These are phyloP conservation scores for Scaptomyza cyrtandrae DNA, from an alignment of 2,888 invertebrate genomes.

Conservation along the genomic window DNA sequence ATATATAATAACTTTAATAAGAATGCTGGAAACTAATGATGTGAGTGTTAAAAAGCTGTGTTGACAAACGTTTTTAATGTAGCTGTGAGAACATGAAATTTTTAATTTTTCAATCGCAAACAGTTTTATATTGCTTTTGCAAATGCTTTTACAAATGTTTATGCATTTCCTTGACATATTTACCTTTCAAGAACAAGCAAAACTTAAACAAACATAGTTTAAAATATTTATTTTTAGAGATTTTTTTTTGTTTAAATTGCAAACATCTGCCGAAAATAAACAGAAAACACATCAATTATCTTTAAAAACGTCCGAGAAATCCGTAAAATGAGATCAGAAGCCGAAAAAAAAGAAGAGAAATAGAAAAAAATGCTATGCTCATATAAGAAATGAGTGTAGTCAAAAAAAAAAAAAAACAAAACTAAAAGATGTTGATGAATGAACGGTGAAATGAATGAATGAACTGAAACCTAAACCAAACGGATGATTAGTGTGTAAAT, in stretches of 20 bases:
- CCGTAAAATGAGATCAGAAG: constrained; percentile 70
- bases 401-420: constrained; percentile 22
- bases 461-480: constrained; percentile 40
- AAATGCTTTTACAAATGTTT: constrained; percentile 35
- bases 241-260: constrained; percentile 38
- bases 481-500: constrained; percentile 56
- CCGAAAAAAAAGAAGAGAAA: constrained; percentile 35
- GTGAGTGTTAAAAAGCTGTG: constrained; percentile 48
- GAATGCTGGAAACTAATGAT: constrained; percentile 65
- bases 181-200: constrained; percentile 37
- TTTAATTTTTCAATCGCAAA: too few species aligned
- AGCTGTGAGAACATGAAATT: too few species aligned
- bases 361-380: constrained; percentile 1
- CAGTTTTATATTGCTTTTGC: too few species aligned
- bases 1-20: too few species aligned
- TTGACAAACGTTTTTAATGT: too few species aligned
- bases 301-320: constrained; percentile 24
- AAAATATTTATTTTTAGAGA: constrained; percentile 18
- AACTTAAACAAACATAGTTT: constrained; percentile 30
- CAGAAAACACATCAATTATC: constrained; percentile 48
- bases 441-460: constrained; percentile 37
- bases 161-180: constrained; percentile 71
- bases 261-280: constrained; percentile 71
- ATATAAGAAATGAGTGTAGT: constrained; percentile 23
- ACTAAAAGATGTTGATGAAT: constrained; percentile 36